These are phyloP conservation scores for Muscicapa striata DNA, from an alignment of 2,797 vertebrate genomes.

Conservation along the genomic window DNA sequence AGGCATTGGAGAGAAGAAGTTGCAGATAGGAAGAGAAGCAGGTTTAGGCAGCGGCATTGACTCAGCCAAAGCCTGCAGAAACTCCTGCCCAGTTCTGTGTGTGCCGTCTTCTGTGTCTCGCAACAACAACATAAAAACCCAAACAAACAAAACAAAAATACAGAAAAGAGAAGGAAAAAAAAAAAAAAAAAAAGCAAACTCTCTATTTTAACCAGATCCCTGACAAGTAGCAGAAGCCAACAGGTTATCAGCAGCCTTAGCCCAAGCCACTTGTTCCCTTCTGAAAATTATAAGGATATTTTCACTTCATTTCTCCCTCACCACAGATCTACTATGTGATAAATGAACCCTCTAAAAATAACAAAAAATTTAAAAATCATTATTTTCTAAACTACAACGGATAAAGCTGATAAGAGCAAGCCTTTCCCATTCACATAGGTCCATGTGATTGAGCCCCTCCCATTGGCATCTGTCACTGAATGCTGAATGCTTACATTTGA, in stretches of 20 bases:
- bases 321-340: background rate
- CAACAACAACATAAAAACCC: background rate
- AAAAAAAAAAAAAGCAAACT: fast-evolving
- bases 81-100: background rate
- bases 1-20: background rate
- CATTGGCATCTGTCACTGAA: background rate
- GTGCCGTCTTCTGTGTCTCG: background rate
- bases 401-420: background rate
- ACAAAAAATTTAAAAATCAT: background rate
- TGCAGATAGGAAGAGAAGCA: background rate
- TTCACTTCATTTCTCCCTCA: background rate
- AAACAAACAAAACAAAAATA: background rate
- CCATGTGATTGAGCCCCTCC: background rate
- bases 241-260: background rate
- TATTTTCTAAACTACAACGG: background rate
- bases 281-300: background rate
- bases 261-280: background rate
- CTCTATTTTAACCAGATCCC: background rate
- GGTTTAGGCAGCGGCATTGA: fast-evolving
- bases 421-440: background rate
- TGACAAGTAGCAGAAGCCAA: background rate
- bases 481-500: slow-evolving; percentile 20
- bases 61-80: background rate
- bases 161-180: background rate
- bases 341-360: background rate